phyloP scores from a whole-genome alignment of 2,797 vertebrate species.

The Thripadectes ignobilis region DNA sequence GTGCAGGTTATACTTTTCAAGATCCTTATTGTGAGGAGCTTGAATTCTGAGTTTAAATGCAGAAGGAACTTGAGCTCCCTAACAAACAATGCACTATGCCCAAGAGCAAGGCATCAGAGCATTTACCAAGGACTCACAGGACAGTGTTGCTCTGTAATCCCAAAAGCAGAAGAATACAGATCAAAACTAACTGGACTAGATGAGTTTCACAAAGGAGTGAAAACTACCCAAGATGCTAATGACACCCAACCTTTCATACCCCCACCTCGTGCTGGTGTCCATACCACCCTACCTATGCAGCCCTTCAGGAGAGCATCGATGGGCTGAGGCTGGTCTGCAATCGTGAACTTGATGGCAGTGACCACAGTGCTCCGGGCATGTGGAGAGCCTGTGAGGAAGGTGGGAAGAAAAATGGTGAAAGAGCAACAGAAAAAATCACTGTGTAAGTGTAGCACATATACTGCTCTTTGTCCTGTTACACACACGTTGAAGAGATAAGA shows the following conservation, averaged over 20 bases:
- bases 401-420: neutral
- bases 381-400: conserved; percentile 79
- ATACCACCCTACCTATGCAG: conserved; percentile 82
- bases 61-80: neutral
- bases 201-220: neutral
- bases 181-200: neutral
- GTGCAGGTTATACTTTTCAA: neutral
- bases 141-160: neutral
- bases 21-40: neutral
- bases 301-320: conserved; percentile 87
- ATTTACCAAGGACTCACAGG: neutral
- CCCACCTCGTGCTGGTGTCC: neutral
- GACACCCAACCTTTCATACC: accelerated
- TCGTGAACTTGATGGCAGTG: conserved; percentile 92
- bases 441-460: neutral
- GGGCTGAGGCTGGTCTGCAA: conserved; percentile 89
- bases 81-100: neutral
- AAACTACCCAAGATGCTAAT: neutral
- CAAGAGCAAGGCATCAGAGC: neutral
- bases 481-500: accelerated
- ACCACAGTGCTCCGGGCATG: conserved; percentile 89
- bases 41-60: neutral
- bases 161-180: neutral
- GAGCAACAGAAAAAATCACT: neutral
- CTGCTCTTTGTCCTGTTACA: neutral